Base-by-base conservation (phyloP, 2,888 invertebrate species). In the Drosophila falleni region DNA sequence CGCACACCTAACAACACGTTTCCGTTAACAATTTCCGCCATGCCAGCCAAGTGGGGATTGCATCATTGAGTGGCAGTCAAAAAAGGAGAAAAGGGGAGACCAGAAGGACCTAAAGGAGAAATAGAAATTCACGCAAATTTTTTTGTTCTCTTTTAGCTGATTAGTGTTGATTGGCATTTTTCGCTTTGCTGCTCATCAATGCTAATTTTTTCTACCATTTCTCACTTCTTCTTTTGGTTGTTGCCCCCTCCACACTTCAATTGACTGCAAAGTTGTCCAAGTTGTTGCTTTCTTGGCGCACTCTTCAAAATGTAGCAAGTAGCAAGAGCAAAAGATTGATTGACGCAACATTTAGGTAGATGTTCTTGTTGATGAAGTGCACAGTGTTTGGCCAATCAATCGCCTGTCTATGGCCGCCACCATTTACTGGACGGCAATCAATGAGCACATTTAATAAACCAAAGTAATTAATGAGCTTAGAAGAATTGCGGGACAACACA, bases 161-260 rank as follows among this genome's bases (percentile, higher is more conserved):
- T 89, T 89, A 89, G 89, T 89, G 89, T 82, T 89, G 90, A 89
- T 89, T 89, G 89, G 90, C 86, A 87, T 89, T 90, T 89, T 77
- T 87, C 82, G 89, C 89, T 80, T 84, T 89, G 81, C 78, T 89
- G 90, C 89, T 89, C 88, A 86, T 89, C 89, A 89, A 89, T 89
- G 88, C 87, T 85, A 85, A 84, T 87, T 83, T 87, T 80, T 71
- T 69, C 33, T 47, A 6, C 37, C 47, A 53, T 41, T 61, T 66
- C 50, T 60, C 49, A 41, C 60, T 55, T 64, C 16, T 68, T 47
- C 31, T 42, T 47, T 47, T 50, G 58, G 33, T 73, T 59, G 19
- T 35, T 47, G 41, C 16, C 41, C 26, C 23, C 16, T 37, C 16
- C 16, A 29, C 33, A 19, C n/a, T 54, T n/a, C 31, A 15, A 16